Evolutionary conservation across 2,888 invertebrate species (phyloP), one percentile per base, ranked within the genome.

Genomic region (Hedychridium roseum): DNA sequence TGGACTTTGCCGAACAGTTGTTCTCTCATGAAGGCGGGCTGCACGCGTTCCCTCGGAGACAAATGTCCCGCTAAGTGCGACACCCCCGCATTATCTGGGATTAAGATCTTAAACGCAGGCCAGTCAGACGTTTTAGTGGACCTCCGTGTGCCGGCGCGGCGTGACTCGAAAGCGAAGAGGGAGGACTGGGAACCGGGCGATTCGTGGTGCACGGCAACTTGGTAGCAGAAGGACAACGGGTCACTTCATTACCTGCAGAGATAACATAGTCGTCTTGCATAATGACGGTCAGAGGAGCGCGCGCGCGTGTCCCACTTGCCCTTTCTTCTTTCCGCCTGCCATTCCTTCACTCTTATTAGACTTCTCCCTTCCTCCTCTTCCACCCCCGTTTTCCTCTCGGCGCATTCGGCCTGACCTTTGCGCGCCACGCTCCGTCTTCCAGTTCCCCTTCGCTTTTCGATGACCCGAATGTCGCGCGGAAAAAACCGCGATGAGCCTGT

Each of bases 211-310:
- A 38, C 51, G 60, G 57, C 56, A 64, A 68, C 61, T 59, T 63
- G 68, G 73, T 69, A 70, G 71, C 65, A 27, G 63, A 64, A 71
- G 71, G 69, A 69, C 68, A 66, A 61, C 68, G 61, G 68, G 70
- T 66, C 64, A 56, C 64, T 73, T 70, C 65, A 68, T 71, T 73
- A 72, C 65, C 66, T 58, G 60, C 41, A 49, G 60, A 67, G 71
- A 73, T 73, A 72, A 72, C 64, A 64, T 51, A 68, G 64, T 68
- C 58, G 65, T 70, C 69, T 71, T 66, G 68, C 70, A 59, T 72
- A 73, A 72, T 70, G 59, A 59, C 60, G 50, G 54, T 40, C 45
- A n/a, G n/a, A n/a, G n/a, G n/a, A n/a, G n/a, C n/a, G n/a, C n/a
- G n/a, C n/a, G n/a, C n/a, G n/a, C n/a, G n/a, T n/a, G n/a, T n/a